These are phyloP conservation scores for Drosophila pallidifrons DNA, from an alignment of 1,140 invertebrate species.

Conservation along the genomic window DNA sequence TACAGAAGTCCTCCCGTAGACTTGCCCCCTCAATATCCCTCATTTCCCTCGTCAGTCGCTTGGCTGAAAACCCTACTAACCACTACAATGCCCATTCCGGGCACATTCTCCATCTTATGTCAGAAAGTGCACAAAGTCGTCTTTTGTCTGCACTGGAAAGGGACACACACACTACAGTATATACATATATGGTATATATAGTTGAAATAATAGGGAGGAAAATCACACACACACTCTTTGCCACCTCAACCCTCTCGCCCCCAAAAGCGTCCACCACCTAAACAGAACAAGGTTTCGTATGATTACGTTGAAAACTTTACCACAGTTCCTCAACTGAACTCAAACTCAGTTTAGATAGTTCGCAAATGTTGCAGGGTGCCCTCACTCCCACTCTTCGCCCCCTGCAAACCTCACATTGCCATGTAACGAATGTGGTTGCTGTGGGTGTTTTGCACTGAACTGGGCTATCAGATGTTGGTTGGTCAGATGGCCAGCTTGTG, in stretches of 20 bases:
- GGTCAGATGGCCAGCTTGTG: conserved; percentile 26
- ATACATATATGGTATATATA: conserved; percentile 1
- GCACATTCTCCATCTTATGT: conserved; percentile 74
- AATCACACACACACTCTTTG: conserved; percentile 5
- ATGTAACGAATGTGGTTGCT: conserved; percentile 74
- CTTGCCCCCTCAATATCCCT: background rate
- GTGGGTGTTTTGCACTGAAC: conserved; percentile 68
- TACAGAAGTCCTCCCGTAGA: background rate
- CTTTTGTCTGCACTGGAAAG: conserved; percentile 66
- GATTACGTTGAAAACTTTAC: conserved; percentile 82
- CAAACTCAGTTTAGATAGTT: conserved; percentile 81
- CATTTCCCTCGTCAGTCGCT: background rate
- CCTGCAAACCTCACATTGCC: conserved; percentile 7
- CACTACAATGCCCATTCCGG: conserved; percentile 35
- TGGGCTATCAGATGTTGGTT: conserved; percentile 11
- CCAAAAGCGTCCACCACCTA: conserved; percentile 38
- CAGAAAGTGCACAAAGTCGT: conserved; percentile 75
- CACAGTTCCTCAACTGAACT: conserved; percentile 78
- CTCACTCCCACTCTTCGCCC: conserved; percentile 4
- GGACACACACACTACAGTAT: conserved; percentile 33
- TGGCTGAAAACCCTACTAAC: conserved; percentile 1
- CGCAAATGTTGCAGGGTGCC: conserved; percentile 51
- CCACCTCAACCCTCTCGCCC: background rate
- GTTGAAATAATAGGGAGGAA: conserved; percentile 31
- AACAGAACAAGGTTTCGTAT: conserved; percentile 76